A percentile compares a stretch with the other conserved stretches of the same genome.
Conservation (phyloP, 2,888 invertebrate genomes). For the Hypolimnas misippus region DNA sequence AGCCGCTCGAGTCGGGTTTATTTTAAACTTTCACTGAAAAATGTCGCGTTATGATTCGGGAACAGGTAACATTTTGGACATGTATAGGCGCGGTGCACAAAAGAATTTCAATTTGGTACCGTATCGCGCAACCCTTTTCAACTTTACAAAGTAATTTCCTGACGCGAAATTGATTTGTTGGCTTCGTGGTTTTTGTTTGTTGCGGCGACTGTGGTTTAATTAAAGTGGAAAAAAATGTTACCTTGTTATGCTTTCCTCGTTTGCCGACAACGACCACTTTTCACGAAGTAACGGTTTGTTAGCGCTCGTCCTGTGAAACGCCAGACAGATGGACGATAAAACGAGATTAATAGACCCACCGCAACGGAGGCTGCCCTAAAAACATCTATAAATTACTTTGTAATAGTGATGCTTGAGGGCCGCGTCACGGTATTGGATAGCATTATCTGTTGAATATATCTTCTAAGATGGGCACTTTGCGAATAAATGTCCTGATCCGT, state of each 20-base stretch:
- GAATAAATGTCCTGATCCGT: constrained; percentile 5
- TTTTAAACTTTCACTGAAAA: constrained; percentile 60
- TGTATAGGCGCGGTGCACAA: constrained; percentile 74
- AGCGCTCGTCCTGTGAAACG: constrained; percentile 33
- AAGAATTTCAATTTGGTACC: constrained; percentile 81
- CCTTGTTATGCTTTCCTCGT: constrained; percentile 42
- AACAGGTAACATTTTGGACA: constrained; percentile 75
- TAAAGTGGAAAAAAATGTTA: constrained; percentile 51
- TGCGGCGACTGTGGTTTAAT: constrained; percentile 71
- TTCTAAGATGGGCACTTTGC: constrained; percentile 21
- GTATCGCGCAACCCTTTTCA: constrained; percentile 51
- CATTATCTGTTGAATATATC: constrained; percentile 32
- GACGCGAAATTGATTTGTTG: constrained; percentile 80
- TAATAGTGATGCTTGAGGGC: constrained; percentile 43
- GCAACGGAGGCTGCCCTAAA: constrained; percentile 43
- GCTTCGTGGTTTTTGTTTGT: constrained; percentile 68
- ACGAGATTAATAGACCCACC: constrained; percentile 46
- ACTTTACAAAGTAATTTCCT: constrained; percentile 74
- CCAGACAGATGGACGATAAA: constrained; percentile 47
- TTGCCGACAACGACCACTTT: constrained; percentile 38
- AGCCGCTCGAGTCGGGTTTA: constrained; percentile 24
- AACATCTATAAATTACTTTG: constrained; percentile 48
- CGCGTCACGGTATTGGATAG: constrained; percentile 31
- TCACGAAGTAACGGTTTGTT: constrained; percentile 40
- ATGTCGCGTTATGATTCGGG: constrained; percentile 69